These are phyloP conservation scores for Cryptocephalus moraei DNA, from an alignment of 2,888 invertebrate species.

Conservation along the genomic window DNA sequence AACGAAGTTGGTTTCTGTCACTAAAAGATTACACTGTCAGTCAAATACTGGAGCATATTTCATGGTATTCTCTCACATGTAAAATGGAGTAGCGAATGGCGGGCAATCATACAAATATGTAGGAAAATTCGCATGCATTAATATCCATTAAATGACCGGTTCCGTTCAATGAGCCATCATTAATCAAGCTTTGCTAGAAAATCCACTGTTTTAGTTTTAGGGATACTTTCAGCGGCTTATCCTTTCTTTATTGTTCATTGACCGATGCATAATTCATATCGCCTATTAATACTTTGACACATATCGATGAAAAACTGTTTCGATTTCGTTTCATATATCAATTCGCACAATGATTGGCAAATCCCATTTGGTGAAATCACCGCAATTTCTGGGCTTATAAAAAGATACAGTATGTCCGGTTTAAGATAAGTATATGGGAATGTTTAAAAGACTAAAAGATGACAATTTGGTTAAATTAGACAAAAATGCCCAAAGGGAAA, in stretches of 20 bases:
- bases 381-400: no score
- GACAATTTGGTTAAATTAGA: no score
- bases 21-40: constrained; percentile 37
- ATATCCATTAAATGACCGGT: constrained; percentile 19
- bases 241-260: not conserved
- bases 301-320: no score
- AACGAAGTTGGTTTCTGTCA: constrained; percentile 35
- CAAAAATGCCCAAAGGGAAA: no score
- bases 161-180: constrained; percentile 7
- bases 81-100: constrained; percentile 19
- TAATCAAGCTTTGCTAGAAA: constrained; percentile 6
- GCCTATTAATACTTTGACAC: no score
- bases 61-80: constrained; percentile 23
- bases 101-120: constrained; percentile 21
- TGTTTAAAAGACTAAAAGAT: no score
- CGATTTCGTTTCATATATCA: no score
- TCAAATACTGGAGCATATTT: constrained; percentile 33
- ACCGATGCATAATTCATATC: no score
- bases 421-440: no score
- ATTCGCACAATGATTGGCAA: no score
- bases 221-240: not conserved
- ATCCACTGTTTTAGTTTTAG: not conserved
- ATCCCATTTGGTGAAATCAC: no score
- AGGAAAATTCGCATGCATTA: constrained; percentile 18
- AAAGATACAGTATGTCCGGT: no score